Conservation (phyloP, 1,140 invertebrate genomes). For the Cydia pomonella region DNA sequence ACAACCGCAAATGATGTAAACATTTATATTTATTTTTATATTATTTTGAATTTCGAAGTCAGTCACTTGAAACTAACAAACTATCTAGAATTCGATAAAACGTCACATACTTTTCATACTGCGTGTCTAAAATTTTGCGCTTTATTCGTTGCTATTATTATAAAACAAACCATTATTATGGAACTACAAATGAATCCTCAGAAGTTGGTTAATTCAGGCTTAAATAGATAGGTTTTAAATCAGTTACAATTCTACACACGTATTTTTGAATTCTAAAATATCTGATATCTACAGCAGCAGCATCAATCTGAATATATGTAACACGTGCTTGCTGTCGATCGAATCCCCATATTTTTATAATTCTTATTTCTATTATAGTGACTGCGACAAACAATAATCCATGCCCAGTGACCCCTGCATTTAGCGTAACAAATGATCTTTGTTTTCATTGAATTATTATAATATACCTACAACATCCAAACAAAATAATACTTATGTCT, state of each 20-base stretch:
- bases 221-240: no score
- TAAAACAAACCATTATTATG: constrained; percentile 6
- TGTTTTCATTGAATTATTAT: background rate
- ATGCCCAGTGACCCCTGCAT: background rate
- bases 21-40: background rate
- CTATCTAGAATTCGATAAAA: constrained; percentile 8
- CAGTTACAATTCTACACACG: no score
- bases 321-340: background rate
- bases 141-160: constrained; percentile 25
- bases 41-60: constrained; percentile 27
- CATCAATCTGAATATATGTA: no score
- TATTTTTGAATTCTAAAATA: no score
- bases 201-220: background rate
- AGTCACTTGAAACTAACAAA: constrained; percentile 9
- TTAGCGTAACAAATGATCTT: background rate
- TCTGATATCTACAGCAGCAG: no score
- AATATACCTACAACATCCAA: background rate
- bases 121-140: background rate
- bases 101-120: background rate
- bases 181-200: background rate
- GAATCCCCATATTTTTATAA: background rate
- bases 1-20: background rate
- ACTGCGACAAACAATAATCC: background rate
- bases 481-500: background rate
- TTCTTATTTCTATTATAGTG: background rate